Percentiles rank a stretch among this genome's conserved stretches.
Evolutionary conservation across 2,888 invertebrate species (phyloP).

Genomic region (Cosmia pyralina): DNA sequence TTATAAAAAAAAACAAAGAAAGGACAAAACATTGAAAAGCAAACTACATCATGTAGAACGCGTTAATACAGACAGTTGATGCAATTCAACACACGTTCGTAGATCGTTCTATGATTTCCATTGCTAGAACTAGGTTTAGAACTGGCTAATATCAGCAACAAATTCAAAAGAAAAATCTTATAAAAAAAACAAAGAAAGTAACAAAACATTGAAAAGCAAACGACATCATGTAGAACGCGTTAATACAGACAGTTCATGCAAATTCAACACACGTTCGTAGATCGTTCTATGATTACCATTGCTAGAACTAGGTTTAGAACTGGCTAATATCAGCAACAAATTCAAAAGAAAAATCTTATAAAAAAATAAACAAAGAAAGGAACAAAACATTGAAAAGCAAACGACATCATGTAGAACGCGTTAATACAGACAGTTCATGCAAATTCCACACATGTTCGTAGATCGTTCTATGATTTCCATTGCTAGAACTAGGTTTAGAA

Average conservation of each 20-base stretch:
- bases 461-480: too few relatives aligned
- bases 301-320: not conserved
- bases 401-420: slow-evolving; percentile 26
- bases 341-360: not conserved
- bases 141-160: too few relatives aligned
- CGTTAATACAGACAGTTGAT: too few relatives aligned
- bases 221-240: slow-evolving; percentile 4
- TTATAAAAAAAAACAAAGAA: not conserved
- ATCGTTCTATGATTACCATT: slow-evolving; percentile 63
- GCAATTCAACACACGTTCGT: too few relatives aligned
- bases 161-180: too few relatives aligned
- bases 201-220: too few relatives aligned
- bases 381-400: slow-evolving; percentile 13
- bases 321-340: not conserved
- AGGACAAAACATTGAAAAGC: slow-evolving; percentile 9
- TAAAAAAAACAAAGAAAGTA: too few relatives aligned
- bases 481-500: too few relatives aligned
- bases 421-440: too few relatives aligned
- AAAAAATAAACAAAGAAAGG: not conserved
- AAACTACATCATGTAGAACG: slow-evolving; percentile 22
- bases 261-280: slow-evolving; percentile 43
- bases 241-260: slow-evolving; percentile 37
- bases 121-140: too few relatives aligned
- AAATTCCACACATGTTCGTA: too few relatives aligned
- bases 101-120: too few relatives aligned